Base-by-base conservation (phyloP, 2,797 vertebrate species). In the Coendou prehensilis region DNA sequence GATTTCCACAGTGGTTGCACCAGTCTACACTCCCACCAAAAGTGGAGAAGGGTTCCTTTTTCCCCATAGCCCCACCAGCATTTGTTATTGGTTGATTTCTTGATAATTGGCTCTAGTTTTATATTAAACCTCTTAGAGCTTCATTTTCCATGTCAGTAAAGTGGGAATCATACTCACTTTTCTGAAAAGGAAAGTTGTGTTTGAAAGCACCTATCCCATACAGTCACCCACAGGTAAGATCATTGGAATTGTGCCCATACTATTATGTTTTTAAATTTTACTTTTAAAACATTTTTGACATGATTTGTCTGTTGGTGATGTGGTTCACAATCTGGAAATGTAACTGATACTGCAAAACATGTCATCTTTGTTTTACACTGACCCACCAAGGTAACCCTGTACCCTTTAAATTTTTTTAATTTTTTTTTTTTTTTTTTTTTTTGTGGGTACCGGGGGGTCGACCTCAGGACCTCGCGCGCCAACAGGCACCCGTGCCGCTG, bases 71-170 rank as follows among this genome's bases (percentile, higher is more conserved):
- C 28, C 4, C 4, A 23, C 10, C 18, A 57, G 56, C 54, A 56
- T 56, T 56, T 56, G 54, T 56, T 56, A 56, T 56, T 56, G 54
- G 54, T 5, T 57, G 56, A 57, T 11, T 57, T 54, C 54, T 54
- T 54, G 54, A 54, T 54, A 54, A 54, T 54, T 54, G 54, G 37
- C 37, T 41, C 37, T 41, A 37, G 41, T 79, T 84, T 57, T 22
- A 64, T 90, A 61, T 57, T 81, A 54, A 33, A 80, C 37, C 0
- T 56, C 57, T 79, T 63, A 5, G 64, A 54, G 26, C 33, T 33
- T 94, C 17, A 91, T 71, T 91, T 63, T 89, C 64, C 63, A 10
- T 30, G 67, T 80, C 30, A 7, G 7, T 89, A 86, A 87, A 87
- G 37, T 52, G 63, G 61, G 45, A 67, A 88, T 73, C 23, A 67